Conservation (phyloP, 53 echinoderm and acorn worm species). For the Holothuria leucospilota region DNA sequence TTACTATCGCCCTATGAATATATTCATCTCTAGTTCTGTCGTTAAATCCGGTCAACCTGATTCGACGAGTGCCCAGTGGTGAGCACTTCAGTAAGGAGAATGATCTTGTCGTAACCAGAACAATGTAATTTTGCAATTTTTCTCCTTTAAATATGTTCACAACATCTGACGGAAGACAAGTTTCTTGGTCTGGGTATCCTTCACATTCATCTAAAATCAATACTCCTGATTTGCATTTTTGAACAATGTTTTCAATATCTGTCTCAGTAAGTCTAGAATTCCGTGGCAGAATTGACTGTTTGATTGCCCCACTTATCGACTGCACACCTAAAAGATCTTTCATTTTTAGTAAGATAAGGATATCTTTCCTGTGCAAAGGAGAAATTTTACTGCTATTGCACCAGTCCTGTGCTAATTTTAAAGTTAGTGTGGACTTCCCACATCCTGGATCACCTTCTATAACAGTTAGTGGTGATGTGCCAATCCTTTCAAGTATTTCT, state of each 20-base stretch:
- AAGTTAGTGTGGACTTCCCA: not conserved
- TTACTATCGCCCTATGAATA: not conserved
- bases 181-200: not conserved
- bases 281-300: not conserved
- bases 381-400: not conserved
- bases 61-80: not conserved
- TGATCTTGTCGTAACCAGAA: constrained; percentile 5
- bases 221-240: not conserved
- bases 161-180: not conserved
- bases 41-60: constrained; percentile 18
- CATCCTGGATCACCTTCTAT: constrained; percentile 22
- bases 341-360: not conserved
- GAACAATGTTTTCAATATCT: not conserved
- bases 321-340: not conserved
- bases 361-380: not conserved
- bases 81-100: not conserved
- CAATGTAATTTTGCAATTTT: not conserved
- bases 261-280: not conserved
- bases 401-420: constrained; percentile 18
- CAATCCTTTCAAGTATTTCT: not conserved
- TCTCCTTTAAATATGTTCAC: not conserved
- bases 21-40: not conserved
- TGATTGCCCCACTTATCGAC: not conserved
- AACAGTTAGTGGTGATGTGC: not conserved
- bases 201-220: constrained; percentile 8